These are phyloP conservation scores for Micrastur ruficollis DNA, from an alignment of 2,797 vertebrate species.

Conservation along the genomic window DNA sequence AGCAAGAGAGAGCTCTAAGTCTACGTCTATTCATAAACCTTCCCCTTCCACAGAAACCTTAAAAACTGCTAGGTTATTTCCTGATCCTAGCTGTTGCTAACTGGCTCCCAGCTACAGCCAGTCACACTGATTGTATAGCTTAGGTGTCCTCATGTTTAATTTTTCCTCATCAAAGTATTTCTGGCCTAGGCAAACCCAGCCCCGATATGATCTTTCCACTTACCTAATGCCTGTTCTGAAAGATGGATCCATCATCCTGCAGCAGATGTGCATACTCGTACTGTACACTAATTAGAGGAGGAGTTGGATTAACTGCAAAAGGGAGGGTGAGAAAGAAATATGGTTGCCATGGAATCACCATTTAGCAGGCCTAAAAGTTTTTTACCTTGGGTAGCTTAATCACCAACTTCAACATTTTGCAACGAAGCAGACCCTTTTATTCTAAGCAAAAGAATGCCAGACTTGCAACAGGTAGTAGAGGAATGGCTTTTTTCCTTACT, in stretches of 20 bases:
- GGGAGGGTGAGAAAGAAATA: background rate
- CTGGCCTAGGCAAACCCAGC: background rate
- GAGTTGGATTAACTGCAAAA: background rate
- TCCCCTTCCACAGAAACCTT: background rate
- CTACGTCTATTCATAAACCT: background rate
- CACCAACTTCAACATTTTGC: background rate
- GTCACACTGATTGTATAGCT: background rate
- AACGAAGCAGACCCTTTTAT: background rate
- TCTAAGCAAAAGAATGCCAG: background rate
- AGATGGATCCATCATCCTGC: background rate
- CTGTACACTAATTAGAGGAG: background rate
- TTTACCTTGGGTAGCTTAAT: background rate
- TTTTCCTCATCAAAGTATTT: background rate
- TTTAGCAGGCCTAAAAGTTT: background rate
- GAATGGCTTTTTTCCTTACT: background rate
- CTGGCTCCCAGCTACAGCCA: background rate
- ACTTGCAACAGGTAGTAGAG: background rate
- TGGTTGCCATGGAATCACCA: background rate
- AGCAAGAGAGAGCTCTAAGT: background rate
- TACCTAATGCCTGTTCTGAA: background rate
- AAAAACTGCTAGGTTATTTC: background rate
- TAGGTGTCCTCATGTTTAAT: background rate
- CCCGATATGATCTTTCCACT: background rate
- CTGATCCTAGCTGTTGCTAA: background rate
- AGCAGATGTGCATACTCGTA: background rate